Evolutionary conservation across 2,113 vertebrate genomes (phyloP).

Genomic region (Ahaetulla prasina): DNA sequence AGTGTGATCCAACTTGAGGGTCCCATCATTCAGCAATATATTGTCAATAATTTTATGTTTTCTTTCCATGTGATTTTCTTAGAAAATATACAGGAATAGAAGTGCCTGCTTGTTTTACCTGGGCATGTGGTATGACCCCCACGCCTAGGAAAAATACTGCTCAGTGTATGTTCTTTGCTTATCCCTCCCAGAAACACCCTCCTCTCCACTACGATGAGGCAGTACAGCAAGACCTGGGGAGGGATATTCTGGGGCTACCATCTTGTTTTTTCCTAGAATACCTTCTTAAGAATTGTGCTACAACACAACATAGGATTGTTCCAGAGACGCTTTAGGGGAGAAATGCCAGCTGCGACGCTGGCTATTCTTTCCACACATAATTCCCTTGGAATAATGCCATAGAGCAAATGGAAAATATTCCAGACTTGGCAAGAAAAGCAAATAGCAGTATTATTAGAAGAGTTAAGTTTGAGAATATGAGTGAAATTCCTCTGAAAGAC

Average conservation of each 20-base stretch:
- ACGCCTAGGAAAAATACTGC: neutral
- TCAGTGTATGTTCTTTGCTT: neutral
- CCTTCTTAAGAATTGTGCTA: neutral
- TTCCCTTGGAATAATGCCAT: neutral
- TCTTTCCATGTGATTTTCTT: neutral
- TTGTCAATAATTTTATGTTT: neutral
- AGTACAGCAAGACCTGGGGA: neutral
- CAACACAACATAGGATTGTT: neutral
- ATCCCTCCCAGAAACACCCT: neutral
- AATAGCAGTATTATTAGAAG: neutral
- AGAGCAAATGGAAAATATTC: neutral
- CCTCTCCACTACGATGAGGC: neutral
- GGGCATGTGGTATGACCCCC: neutral
- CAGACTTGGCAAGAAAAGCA: neutral
- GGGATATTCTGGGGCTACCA: neutral
- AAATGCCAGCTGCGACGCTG: neutral
- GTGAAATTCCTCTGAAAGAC: neutral
- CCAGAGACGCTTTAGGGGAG: neutral
- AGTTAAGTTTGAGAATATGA: neutral
- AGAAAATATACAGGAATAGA: neutral
- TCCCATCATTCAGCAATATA: neutral
- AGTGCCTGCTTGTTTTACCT: neutral
- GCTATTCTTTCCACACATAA: neutral
- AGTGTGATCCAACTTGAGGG: neutral
- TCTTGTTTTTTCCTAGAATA: neutral